Evolutionary conservation across 1,140 invertebrate genomes (phyloP), one percentile per base, ranked within the genome.

Genomic region (Callitettix versicolor): DNA sequence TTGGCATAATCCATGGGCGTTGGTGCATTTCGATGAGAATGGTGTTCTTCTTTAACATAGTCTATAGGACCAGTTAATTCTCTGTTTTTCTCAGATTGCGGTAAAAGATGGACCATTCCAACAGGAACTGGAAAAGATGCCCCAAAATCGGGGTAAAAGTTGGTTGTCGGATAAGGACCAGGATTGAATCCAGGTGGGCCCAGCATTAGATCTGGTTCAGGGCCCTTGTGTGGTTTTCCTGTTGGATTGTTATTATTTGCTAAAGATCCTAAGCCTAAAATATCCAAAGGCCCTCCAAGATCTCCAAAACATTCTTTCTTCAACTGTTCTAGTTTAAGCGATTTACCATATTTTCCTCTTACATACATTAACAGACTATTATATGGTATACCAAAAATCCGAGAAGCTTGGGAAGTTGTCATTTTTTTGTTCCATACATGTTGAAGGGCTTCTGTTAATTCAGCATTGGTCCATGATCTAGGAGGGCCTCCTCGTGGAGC

Each of bases 371-470:
- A 73, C 1, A 93, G 71, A 18, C 86, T 89, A 69, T 93, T 93
- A 76, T 93, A 92, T 1, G 89, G 89, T 47, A 92, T 93, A 5
- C 88, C 88, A 67, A 90, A 92, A 62, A 91, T 86, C 41, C 88
- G 72, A 14, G 86, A 90, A 1, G 89, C 89, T 69, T 92, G 89
- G 57, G 87, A 91, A 1, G 89, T 92, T n/a, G 89, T 92, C 86
- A 92, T 91, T 65, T 90, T 91, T 65, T 91, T 91, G 68, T 91
- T 91, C 89, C 89, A 92, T 1, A 92, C 88, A 67, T 91, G 87
- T 63, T 90, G 86, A 14, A 92, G 73, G 0, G 88, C 88, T 69
- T 91, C 85, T 12, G 88, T 91, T 11, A 92, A 75, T 64, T 92
- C 89, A 0, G 84, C 84, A 71, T 92, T 92, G 15, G 88, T 91